Conservation (phyloP, 2,888 invertebrate species). For the Caenorhabditis drosophilae region DNA sequence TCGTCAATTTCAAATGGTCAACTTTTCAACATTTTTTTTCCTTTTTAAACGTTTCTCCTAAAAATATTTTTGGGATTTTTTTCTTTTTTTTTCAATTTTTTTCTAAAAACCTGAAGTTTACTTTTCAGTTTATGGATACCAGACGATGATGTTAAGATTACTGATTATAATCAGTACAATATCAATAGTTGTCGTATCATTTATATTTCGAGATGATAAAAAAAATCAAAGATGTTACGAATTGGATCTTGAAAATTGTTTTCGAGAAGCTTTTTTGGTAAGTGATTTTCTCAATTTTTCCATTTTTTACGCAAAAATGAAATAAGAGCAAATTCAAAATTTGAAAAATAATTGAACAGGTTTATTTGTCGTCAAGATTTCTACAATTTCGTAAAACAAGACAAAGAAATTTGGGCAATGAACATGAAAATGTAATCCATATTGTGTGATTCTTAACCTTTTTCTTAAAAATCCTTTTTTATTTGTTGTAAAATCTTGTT, state of each 20-base stretch:
- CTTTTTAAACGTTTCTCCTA: neutral
- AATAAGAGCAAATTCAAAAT: no score
- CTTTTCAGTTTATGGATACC: constrained; percentile 31
- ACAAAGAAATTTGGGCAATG: constrained; percentile 3
- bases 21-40: no score
- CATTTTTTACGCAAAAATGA: no score
- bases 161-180: constrained; percentile 24
- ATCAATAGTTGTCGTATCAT: constrained; percentile 9
- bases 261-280: constrained; percentile 54
- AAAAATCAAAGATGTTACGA: constrained; percentile 43
- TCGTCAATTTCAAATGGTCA: no score
- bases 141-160: constrained; percentile 21
- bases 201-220: constrained; percentile 12
- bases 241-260: constrained; percentile 54
- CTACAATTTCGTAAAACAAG: constrained; percentile 16
- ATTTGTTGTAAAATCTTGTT: neutral
- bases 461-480: constrained; percentile 3
- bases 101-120: neutral
- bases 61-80: no score
- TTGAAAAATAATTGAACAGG: constrained; percentile 1
- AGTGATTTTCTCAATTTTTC: constrained; percentile 5
- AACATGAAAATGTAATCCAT: neutral
- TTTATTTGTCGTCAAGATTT: constrained; percentile 11
- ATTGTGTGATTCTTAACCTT: constrained; percentile 7
- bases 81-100: neutral